These are phyloP conservation scores for Stercorarius parasiticus DNA, from an alignment of 2,113 vertebrate species.

Conservation along the genomic window DNA sequence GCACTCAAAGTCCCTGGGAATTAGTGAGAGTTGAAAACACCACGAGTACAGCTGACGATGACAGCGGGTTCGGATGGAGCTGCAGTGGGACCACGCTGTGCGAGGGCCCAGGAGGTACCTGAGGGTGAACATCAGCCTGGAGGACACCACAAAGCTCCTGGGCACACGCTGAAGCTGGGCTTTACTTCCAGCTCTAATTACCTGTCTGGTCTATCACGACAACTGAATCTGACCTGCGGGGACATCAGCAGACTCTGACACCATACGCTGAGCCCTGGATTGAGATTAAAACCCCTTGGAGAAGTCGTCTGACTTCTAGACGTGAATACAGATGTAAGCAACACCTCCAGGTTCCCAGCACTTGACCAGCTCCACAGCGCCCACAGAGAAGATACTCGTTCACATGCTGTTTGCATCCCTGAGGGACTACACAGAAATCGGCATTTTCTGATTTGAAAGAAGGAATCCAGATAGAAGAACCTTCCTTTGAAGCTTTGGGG, in stretches of 20 bases:
- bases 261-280: accelerated
- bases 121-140: neutral
- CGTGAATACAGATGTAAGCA: accelerated
- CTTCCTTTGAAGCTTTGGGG: neutral
- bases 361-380: accelerated
- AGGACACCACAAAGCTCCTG: neutral
- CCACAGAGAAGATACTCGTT: accelerated
- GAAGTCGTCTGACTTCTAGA: neutral
- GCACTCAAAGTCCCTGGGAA: accelerated
- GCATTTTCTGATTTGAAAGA: neutral
- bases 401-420: accelerated
- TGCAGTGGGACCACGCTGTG: accelerated
- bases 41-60: accelerated
- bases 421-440: neutral
- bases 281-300: neutral
- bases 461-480: accelerated
- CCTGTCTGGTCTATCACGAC: accelerated
- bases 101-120: neutral
- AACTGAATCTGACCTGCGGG: neutral
- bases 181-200: neutral
- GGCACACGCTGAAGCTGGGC: accelerated
- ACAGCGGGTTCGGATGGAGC: accelerated
- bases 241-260: accelerated
- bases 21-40: too few relatives aligned
- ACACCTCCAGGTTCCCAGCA: neutral